phyloP scores from a whole-genome alignment of 2,888 invertebrate genomes.

The Drosophila anceps region DNA sequence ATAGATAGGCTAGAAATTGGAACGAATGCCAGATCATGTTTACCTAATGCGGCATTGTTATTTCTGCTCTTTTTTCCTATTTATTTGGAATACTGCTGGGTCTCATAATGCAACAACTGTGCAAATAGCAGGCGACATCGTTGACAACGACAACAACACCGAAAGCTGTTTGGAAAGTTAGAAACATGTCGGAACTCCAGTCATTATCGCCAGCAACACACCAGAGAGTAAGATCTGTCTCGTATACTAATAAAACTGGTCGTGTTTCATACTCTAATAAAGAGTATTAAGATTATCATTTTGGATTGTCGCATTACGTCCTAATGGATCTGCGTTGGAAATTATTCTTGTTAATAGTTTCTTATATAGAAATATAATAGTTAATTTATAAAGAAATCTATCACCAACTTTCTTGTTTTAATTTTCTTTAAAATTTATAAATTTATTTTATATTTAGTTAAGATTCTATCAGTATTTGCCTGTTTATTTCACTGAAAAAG shows the following conservation, averaged over 20 bases:
- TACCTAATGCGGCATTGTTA: slow-evolving; percentile 77
- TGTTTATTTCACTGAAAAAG: not conserved
- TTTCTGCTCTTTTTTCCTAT: slow-evolving; percentile 64
- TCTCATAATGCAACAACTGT: slow-evolving; percentile 77
- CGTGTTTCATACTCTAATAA: slow-evolving; percentile 33
- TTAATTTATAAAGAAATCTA: too few species aligned
- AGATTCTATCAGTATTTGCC: too few species aligned
- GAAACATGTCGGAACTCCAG: slow-evolving; percentile 59
- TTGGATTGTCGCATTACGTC: not conserved
- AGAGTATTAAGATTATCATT: slow-evolving; percentile 20
- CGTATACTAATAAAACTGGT: slow-evolving; percentile 9
- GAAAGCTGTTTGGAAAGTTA: slow-evolving; percentile 80
- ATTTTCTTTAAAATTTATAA: not conserved
- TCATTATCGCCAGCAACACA: slow-evolving; percentile 42
- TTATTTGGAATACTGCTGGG: slow-evolving; percentile 69
- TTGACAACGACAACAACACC: slow-evolving; percentile 32
- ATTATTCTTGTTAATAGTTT: not conserved
- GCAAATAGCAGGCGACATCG: slow-evolving; percentile 79
- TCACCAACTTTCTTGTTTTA: not conserved
- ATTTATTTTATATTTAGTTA: not conserved
- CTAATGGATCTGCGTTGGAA: too few species aligned
- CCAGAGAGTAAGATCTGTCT: slow-evolving; percentile 39
- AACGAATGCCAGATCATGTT: slow-evolving; percentile 79
- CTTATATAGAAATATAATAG: too few species aligned
- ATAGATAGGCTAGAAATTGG: slow-evolving; percentile 69